Base-by-base conservation (phyloP, 2,797 vertebrate genomes). In the Eidolon dupreanum region DNA sequence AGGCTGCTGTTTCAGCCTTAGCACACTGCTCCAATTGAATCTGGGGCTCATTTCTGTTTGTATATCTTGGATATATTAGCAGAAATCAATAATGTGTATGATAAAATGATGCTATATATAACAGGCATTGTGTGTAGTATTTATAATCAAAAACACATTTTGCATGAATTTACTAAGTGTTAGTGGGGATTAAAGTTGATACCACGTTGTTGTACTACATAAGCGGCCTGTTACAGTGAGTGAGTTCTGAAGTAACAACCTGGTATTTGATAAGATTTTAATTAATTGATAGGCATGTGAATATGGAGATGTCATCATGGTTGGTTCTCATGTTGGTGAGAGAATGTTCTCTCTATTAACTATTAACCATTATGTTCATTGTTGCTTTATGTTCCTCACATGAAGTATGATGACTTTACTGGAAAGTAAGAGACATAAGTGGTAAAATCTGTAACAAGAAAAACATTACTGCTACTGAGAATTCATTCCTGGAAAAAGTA, bases 241-340 rank as follows among this genome's bases (percentile, higher is more conserved):
- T 96, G 71, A 43, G 12, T 94, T 84, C 57, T 94, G 61, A 94
- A 90, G 31, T 85, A 86, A 36, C 0, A 61, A 74, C 3, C 6
- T 86, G 46, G 8, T 90, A 71, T 89, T 95, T 90, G 94, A 61
- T 71, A 79, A 79, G n/a, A 84, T 93, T 96, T 93, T 78, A 92
- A 90, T 79, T 92, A 92, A 90, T 79, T 92, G 68, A 63, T 83
- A 84, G 92, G 8, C 59, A n/a, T 49, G 38, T 79, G 86, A 70
- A 24, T 87, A 51, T 71, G 66, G 59, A 70, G 36, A 36, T 95
- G 73, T 87, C 82, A 73, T n/a, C 87, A 55, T 75, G 38, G 74
- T 90, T 78, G 73, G 12, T 84, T 94, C 61, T 78, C 75, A 26
- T 70, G 15, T 68, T 95, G 75, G 24, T 88, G 77, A 84, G 71